Base-by-base conservation (phyloP, 1,140 invertebrate species). In the Amyelois transitella region DNA sequence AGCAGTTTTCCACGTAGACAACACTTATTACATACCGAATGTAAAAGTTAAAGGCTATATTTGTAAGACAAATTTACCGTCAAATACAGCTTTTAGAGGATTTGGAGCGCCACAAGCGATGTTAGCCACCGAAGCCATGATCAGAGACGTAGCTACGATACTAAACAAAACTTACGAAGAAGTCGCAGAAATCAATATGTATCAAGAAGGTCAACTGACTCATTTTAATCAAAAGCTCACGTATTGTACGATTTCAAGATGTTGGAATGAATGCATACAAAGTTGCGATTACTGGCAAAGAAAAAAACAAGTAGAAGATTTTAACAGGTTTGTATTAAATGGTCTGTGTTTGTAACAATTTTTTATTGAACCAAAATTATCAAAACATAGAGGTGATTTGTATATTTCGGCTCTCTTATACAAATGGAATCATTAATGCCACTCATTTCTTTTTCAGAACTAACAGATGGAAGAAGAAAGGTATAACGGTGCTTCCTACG, bases 51-150 rank as follows among this genome's bases (percentile, higher is more conserved):
- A 76, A 43, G 92, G 91, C 3, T 91, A 90, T 56, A 60, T 90
- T 6, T 94, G 94, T 62, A 92, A 90, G 74, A 94, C 94, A 0
- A 94, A 95, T 86, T 70, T 94, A 43, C 90, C 93, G 3, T 93
- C 94, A 0, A 95, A 94, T 71, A 95, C 94, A 0, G 94, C 94
- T 38, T 95, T 95, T 62, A 80, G 94, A 75, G 94, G 94, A 18
- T 94, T 95, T 73, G 94, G 94, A 14, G 93, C 90, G 3, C 94
- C 94, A 0, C 92, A 95, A 73, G 93, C 91, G n/a, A 94, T 94
- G 93, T 90, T 94, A 58, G 88, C 91, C 20, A 89, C 89, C 18
- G 94, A 95, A 81, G 89, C 80, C 22, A 90, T 94, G 57, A 90
- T 94, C 19, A 88, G 91, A 60, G 88, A 93, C 60, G 81, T 95